Evolutionary conservation across 35 echinoderm and acorn worm species (phyloP).

Genomic region (Lytechinus pictus): DNA sequence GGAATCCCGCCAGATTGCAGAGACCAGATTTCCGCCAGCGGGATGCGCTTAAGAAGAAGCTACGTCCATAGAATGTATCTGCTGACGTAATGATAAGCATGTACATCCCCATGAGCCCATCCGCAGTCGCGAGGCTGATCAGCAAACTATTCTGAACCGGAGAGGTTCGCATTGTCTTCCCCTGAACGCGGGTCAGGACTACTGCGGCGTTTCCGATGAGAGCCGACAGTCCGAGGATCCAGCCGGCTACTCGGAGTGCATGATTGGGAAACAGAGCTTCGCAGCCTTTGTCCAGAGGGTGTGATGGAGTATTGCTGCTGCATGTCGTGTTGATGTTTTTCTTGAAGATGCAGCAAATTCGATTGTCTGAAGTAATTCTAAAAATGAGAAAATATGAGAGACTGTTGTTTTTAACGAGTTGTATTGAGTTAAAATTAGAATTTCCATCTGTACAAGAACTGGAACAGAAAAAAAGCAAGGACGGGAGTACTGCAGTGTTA

Average conservation of each 20-base stretch:
- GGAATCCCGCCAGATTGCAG: conserved; percentile 31
- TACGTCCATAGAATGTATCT: background rate
- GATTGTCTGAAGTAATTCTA: background rate
- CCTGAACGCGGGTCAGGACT: conserved; percentile 52
- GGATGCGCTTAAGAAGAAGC: background rate
- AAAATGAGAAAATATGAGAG: background rate
- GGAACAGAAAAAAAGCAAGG: too few relatives aligned
- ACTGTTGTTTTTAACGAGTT: too few relatives aligned
- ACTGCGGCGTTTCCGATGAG: conserved; percentile 74
- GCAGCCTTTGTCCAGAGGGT: background rate
- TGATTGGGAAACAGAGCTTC: conserved; percentile 18
- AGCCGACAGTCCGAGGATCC: conserved; percentile 67
- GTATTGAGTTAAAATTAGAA: too few relatives aligned
- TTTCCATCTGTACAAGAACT: too few relatives aligned
- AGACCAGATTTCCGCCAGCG: background rate
- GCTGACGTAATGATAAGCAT: conserved; percentile 28
- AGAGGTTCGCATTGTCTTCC: conserved; percentile 30
- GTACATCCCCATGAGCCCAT: conserved; percentile 30
- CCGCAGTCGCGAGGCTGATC: conserved; percentile 41
- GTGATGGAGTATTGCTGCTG: background rate
- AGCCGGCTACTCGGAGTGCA: conserved; percentile 40
- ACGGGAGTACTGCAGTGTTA: too few relatives aligned
- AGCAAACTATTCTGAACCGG: conserved; percentile 58
- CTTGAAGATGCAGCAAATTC: conserved; percentile 37
- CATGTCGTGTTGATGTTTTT: background rate